Base-by-base conservation (phyloP, 23 tunicate genomes). In the Ciona savignyi region DNA sequence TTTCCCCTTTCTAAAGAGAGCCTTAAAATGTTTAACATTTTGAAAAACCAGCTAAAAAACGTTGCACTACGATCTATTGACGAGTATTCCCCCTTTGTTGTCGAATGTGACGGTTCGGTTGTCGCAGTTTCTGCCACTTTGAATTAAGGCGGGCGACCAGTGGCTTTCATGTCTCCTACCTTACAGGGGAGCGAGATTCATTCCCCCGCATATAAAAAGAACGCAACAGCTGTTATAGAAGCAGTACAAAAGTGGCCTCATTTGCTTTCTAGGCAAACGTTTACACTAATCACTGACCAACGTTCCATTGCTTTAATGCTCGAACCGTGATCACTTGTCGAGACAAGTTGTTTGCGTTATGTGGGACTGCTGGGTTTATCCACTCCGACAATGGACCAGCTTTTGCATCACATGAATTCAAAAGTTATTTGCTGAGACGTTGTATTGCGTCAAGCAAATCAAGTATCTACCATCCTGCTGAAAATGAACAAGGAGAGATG, bases 171-270 rank as follows among this genome's bases (percentile, higher is more conserved):
- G n/a, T n/a, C n/a, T n/a, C n/a, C n/a, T 72, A 4, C 66, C 76
- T 3, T 72, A 9, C 42, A 35, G n/a, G 64, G n/a, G 4, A 42
- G 76, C 25, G 76, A 72, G 42, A 26, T n/a, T 3, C 34, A 32
- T n/a, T 42, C 35, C 42, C 64, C 76, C 65, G 11, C 21, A 11
- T 24, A 35, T 35, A 66, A 72, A 35, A 72, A 35, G 25, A 66
- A 72, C 35, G 76, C 76, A n/a, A 11, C 63, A 22, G 65, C 76
- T 9, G 42, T 72, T 35, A 42, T 72, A 24, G 76, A 72, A 72
- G 76, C 76, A 3, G 64, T 72, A n/a, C 33, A 30, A 29, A 72
- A 72, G 25, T 72, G 76, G 76, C 23, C 64, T 9, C 63, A 42
- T 9, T 42, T 34, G 23, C 64, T 72, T 25, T 21, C n/a, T n/a